Base-by-base conservation (phyloP, 2,888 invertebrate species). In the Charanyca ferruginea region DNA sequence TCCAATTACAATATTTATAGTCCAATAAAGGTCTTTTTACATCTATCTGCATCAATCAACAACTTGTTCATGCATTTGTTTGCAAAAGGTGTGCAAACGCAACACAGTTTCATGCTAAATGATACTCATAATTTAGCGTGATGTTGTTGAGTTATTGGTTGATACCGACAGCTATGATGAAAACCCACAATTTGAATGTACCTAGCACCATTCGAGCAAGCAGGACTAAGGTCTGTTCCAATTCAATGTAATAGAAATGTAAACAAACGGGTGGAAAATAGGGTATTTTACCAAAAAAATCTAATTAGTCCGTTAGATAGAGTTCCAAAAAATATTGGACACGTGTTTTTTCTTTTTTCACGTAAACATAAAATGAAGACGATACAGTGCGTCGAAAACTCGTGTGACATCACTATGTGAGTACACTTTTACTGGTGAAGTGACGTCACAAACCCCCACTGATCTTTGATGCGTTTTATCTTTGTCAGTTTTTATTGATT, bases 191-290 rank as follows among this genome's bases (percentile, higher is more conserved):
- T 71, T 61, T 55, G 54, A 25, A 47, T 51, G 28, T 51, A 62
- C 54, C 55, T 58, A 72, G 51, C 78, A 73, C 58, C 77, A 66
- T 47, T 28, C 45, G 57, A 73, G 57, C 73, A 76, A 76, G 78
- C 78, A 60, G 55, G 20, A 77, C 53, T 47, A 51, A n/a, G 25
- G 22, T 44, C 47, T 45, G 57, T 45, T 32, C 11, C 32, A 22
- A 57, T 45, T 45, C 45, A 28, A 57, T 23, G 42, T 18, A 5
- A 42, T 54, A 18, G 42, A 54, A 54, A 42, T 25, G 42, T 52
- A 7, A 42, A n/a, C 18, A 51, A 28, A 32, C 18, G n/a, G n/a
- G 2, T 9, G 6, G 28, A 5, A 28, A 28, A n/a, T n/a, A n/a
- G n/a, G n/a, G n/a, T n/a, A n/a, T n/a, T n/a, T n/a, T n/a, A n/a